These are phyloP conservation scores for Lytechinus variegatus DNA, from an alignment of 35 echinoderm and acorn worm species.

Conservation along the genomic window DNA sequence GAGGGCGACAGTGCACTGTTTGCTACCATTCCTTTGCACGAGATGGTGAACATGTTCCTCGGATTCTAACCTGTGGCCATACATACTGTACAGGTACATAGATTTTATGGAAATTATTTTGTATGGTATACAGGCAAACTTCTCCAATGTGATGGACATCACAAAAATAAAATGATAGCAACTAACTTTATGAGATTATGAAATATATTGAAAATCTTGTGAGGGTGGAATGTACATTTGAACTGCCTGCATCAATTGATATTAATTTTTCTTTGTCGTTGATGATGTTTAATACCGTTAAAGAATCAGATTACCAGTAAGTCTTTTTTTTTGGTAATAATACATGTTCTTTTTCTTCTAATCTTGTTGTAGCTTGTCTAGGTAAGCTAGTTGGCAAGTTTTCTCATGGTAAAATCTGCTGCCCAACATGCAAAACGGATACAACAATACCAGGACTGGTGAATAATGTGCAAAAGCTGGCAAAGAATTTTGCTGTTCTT, in stretches of 20 bases:
- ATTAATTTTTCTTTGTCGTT: no score
- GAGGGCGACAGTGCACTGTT: conserved; percentile 69
- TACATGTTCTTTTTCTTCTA: no score
- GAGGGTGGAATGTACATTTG: no score
- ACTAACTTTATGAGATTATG: background rate
- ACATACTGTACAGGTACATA: conserved; percentile 78
- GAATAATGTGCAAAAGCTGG: conserved; percentile 67
- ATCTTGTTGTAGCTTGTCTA: conserved; percentile 56
- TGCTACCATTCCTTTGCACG: conserved; percentile 73
- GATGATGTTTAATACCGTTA: no score
- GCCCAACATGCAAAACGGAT: conserved; percentile 73
- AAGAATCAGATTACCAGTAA: no score
- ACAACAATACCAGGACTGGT: conserved; percentile 62
- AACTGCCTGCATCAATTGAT: no score
- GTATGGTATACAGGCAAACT: background rate
- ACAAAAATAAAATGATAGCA: background rate
- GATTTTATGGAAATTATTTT: no score
- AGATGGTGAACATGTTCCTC: conserved; percentile 63
- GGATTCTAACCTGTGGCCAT: conserved; percentile 76
- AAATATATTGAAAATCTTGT: no score
- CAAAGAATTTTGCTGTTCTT: conserved; percentile 84
- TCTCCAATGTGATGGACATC: background rate
- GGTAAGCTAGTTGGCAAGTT: conserved; percentile 68
- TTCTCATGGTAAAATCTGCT: conserved; percentile 62
- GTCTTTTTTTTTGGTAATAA: no score